Conservation (phyloP, 2,113 vertebrate species). For the Otocyon megalotis region DNA sequence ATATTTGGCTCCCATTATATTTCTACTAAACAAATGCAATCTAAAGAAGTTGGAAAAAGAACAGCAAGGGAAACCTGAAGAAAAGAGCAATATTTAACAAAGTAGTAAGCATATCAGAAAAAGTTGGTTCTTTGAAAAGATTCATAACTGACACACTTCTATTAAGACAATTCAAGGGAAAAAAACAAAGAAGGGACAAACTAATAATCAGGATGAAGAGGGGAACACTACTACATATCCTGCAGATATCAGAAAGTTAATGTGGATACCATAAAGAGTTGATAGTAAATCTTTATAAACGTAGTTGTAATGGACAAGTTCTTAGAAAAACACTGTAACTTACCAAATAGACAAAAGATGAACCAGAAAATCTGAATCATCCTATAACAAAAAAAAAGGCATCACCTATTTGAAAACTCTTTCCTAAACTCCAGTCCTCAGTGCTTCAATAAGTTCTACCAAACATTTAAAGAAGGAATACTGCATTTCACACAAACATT, state of each 20-base stretch:
- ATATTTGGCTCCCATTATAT: neutral
- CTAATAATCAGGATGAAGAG: neutral
- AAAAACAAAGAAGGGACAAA: neutral
- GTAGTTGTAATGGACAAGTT: neutral
- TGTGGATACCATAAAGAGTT: neutral
- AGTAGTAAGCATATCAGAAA: neutral
- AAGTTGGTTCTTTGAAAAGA: slow-evolving; percentile 36
- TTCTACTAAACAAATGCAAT: neutral
- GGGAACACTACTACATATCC: neutral
- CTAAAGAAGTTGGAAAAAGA: slow-evolving; percentile 13
- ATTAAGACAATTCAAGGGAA: neutral
- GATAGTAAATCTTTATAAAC: slow-evolving; percentile 2
- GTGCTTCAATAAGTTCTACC: slow-evolving; percentile 39
- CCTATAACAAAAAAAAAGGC: neutral
- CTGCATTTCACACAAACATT: neutral
- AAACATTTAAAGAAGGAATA: slow-evolving; percentile 46
- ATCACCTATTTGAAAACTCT: slow-evolving; percentile 23
- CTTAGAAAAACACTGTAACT: neutral
- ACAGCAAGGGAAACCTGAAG: neutral
- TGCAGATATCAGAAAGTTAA: neutral
- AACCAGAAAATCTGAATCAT: slow-evolving; percentile 28
- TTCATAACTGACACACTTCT: slow-evolving; percentile 27
- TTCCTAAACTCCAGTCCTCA: neutral
- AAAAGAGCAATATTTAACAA: neutral
- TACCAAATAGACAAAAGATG: slow-evolving; percentile 48